A percentile compares a stretch with the other conserved stretches of the same genome.
Evolutionary conservation across 2,888 invertebrate genomes (phyloP).

Genomic region (Hoplodrina blanda): DNA sequence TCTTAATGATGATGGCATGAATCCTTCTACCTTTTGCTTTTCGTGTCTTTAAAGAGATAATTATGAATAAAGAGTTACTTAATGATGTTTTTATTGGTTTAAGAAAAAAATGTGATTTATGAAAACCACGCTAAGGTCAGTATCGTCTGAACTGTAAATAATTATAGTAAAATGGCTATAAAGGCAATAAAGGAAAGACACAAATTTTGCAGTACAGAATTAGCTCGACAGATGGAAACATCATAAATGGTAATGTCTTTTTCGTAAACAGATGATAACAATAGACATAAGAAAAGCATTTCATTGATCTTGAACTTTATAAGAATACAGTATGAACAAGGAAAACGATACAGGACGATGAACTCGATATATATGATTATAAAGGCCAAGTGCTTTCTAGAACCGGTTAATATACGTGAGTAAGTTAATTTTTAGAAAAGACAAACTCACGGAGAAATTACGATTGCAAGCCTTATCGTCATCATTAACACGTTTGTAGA

Average conservation of each 20-base stretch:
- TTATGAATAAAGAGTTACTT: slow-evolving; percentile 39
- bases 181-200: neutral
- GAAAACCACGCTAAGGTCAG: neutral
- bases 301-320: slow-evolving; percentile 17
- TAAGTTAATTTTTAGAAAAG: slow-evolving; percentile 47
- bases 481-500: slow-evolving; percentile 30
- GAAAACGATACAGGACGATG: slow-evolving; percentile 44
- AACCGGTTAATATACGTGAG: slow-evolving; percentile 42
- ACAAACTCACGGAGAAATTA: slow-evolving; percentile 40
- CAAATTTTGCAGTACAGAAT: too few relatives aligned
- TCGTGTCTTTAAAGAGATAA: slow-evolving; percentile 41
- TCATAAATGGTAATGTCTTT: too few relatives aligned
- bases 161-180: neutral
- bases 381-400: slow-evolving; percentile 48
- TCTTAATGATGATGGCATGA: slow-evolving; percentile 30
- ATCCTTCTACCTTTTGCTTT: slow-evolving; percentile 33
- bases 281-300: neutral
- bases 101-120: slow-evolving; percentile 17
- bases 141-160: neutral
- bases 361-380: slow-evolving; percentile 32
- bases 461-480: slow-evolving; percentile 35
- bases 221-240: too few relatives aligned
- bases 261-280: too few relatives aligned
- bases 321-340: slow-evolving; percentile 14
- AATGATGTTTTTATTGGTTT: slow-evolving; percentile 14